Conservation (phyloP, 2,888 invertebrate genomes). For the Loripinus fragilis region DNA sequence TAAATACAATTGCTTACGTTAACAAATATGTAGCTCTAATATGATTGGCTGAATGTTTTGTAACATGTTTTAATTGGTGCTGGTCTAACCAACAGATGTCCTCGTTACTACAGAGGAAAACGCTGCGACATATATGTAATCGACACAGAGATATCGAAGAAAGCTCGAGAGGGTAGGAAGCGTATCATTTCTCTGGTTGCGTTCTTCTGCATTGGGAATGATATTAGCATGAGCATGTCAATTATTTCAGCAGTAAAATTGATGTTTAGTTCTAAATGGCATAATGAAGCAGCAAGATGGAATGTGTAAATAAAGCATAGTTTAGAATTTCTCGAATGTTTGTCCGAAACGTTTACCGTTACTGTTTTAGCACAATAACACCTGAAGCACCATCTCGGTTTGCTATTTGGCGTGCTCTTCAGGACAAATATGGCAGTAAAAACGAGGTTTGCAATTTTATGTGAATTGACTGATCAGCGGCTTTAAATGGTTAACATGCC, state of each 20-base stretch:
- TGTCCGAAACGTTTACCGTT: too few relatives aligned
- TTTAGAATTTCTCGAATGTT: too few relatives aligned
- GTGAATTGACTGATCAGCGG: too few relatives aligned
- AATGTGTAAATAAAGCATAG: too few relatives aligned
- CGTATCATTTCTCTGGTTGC: constrained; percentile 2
- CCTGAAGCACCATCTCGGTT: too few relatives aligned
- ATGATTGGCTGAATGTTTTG: constrained; percentile 19
- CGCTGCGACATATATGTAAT: constrained; percentile 40
- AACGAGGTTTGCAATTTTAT: too few relatives aligned
- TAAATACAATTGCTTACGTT: neutral
- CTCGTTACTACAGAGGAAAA: constrained; percentile 34
- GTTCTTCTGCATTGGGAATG: constrained; percentile 12
- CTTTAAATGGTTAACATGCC: too few relatives aligned
- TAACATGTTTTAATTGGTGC: constrained; percentile 35
- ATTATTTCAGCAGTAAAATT: constrained; percentile 4
- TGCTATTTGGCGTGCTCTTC: too few relatives aligned
- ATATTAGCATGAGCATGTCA: constrained; percentile 16
- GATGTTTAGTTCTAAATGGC: too few relatives aligned
- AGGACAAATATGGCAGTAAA: too few relatives aligned
- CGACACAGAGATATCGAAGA: constrained; percentile 14
- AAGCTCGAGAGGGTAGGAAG: constrained; percentile 41
- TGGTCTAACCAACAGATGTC: constrained; percentile 55
- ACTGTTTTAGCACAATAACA: too few relatives aligned
- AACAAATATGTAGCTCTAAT: constrained; percentile 19
- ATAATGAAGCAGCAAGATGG: too few relatives aligned